Base-by-base conservation (phyloP, 2,888 invertebrate species). In the Eilema griseolum region DNA sequence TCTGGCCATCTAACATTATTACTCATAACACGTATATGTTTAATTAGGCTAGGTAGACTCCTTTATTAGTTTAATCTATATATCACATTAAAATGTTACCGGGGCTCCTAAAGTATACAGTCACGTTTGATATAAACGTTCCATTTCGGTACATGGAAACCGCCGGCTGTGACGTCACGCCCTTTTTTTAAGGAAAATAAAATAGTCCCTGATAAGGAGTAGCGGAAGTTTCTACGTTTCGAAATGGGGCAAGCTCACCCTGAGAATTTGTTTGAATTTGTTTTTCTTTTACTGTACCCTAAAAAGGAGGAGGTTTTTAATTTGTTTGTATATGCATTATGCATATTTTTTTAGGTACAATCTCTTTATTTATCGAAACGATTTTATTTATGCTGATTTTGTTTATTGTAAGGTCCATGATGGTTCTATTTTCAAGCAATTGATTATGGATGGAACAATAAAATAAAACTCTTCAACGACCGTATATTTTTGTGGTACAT, bases 121-220 rank as follows among this genome's bases (percentile, higher is more conserved):
- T 66, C 67, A 64, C 71, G 70, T 70, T 67, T 64, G 28, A 31
- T 66, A 72, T 69, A 69, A 74, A 64, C 67, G 76, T 73, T 61
- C 46, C 70, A 67, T 70, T 60, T 52, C 33, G 68, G 65, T 20
- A 46, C 67, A 66, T 61, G 62, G 70, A 74, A 60, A 70, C 77
- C 62, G 26, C 31, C 52, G 46, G 26, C 31, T 57, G 46, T 80
- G 75, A 82, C 72, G 75, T 80, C 70, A 77, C 10, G 28, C 69
- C 70, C 77, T 73, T 77, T 79, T 77, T 66, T 66, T 67, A 66
- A 72, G 67, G 78, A 56, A 82, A 81, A 80, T 75, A 63, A 77
- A 61, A 72, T 67, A 71, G 66, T 20, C 37, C 61, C 75, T 70
- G 80, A 82, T 80, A 82, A 79, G 77, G 60, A 16, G 64, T 26